These are phyloP conservation scores for Netelia inedita DNA, from an alignment of 2,888 invertebrate genomes.

Conservation along the genomic window DNA sequence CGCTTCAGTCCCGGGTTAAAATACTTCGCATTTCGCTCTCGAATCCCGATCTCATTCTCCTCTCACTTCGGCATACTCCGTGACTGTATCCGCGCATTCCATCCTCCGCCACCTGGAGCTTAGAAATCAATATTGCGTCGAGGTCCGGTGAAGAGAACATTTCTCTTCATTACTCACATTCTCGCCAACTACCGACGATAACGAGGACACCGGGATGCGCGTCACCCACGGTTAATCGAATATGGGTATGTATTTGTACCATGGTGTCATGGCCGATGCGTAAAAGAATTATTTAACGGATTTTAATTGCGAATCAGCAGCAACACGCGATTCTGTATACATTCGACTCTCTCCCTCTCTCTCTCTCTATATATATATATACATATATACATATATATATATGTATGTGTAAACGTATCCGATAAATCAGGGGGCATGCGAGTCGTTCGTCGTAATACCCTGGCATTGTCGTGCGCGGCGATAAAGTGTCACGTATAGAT, in stretches of 20 bases:
- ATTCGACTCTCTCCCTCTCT: background rate
- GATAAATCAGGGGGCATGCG: slow-evolving; percentile 31
- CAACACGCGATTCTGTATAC: slow-evolving; percentile 16
- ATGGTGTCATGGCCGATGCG: slow-evolving; percentile 53
- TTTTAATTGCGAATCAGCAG: slow-evolving; percentile 44
- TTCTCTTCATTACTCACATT: slow-evolving; percentile 1
- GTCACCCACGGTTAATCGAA: background rate
- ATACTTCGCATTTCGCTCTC: background rate
- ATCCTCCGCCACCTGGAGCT: slow-evolving; percentile 17
- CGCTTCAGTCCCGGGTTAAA: background rate
- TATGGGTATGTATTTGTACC: background rate
- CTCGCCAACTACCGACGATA: background rate
- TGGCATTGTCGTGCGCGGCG: background rate
- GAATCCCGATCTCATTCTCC: background rate
- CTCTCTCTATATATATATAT: background rate
- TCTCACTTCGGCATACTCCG: background rate
- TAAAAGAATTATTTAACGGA: slow-evolving; percentile 67
- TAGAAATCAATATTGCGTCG: slow-evolving; percentile 47
- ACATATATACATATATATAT: background rate
- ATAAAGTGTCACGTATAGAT: slow-evolving; percentile 20
- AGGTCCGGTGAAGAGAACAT: slow-evolving; percentile 34
- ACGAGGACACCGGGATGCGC: slow-evolving; percentile 14
- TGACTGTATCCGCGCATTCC: background rate
- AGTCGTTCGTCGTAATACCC: slow-evolving; percentile 26
- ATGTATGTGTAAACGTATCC: background rate